Evolutionary conservation across 2,888 invertebrate genomes (phyloP).

Genomic region (Trissonchulus sp.): DNA sequence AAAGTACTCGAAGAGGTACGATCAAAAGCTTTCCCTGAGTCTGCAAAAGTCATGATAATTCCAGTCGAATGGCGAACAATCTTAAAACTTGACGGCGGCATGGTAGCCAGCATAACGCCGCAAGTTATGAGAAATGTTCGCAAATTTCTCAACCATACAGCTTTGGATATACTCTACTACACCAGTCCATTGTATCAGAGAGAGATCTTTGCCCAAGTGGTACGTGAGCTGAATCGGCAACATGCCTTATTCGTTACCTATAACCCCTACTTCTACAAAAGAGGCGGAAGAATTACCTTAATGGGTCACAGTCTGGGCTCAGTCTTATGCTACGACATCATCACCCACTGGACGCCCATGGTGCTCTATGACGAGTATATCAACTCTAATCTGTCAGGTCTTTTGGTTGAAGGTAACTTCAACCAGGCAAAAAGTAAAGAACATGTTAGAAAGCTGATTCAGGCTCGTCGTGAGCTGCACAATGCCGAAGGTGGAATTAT

Average conservation of each 20-base stretch:
- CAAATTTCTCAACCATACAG: constrained; percentile 63
- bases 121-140: constrained; percentile 62
- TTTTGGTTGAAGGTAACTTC: neutral
- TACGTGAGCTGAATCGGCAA: constrained; percentile 62
- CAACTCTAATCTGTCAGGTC: constrained; percentile 50
- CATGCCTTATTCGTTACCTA: constrained; percentile 63
- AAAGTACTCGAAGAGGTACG: constrained; percentile 26
- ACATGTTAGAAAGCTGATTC: neutral
- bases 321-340: constrained; percentile 66
- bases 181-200: constrained; percentile 65
- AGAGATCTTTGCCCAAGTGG: constrained; percentile 61
- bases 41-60: constrained; percentile 61
- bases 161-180: constrained; percentile 69
- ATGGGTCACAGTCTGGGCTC: constrained; percentile 66
- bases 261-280: constrained; percentile 64
- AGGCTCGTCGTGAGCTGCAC: neutral
- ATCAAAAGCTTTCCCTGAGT: constrained; percentile 43
- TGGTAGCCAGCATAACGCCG: constrained; percentile 64
- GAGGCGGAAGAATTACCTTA: constrained; percentile 63
- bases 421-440: neutral
- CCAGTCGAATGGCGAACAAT: constrained; percentile 67
- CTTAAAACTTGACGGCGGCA: constrained; percentile 62
- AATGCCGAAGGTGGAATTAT: neutral
- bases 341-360: constrained; percentile 61
- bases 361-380: constrained; percentile 56